Percentiles rank a stretch among this genome's conserved stretches.
phyloP scores from a whole-genome alignment of 2,888 invertebrate species.

The Lasioglossum marginatum region DNA sequence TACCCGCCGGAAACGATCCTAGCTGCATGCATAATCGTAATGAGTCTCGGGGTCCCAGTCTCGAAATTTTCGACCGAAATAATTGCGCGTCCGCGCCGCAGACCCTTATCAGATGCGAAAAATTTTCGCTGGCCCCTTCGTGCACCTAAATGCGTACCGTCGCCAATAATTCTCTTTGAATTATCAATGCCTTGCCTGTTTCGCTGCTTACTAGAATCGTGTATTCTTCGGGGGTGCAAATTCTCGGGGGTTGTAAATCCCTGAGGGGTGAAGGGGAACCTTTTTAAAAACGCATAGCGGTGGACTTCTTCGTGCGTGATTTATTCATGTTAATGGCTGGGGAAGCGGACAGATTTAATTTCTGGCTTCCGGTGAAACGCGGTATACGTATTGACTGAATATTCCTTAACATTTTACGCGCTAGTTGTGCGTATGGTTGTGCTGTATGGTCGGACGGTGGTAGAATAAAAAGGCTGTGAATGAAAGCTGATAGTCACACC shows the following conservation, averaged over 20 bases:
- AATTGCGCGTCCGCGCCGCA: slow-evolving; percentile 37
- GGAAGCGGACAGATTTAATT: neutral
- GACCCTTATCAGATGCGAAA: slow-evolving; percentile 30
- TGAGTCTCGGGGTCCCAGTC: slow-evolving; percentile 15
- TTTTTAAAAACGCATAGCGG: neutral
- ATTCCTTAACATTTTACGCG: neutral
- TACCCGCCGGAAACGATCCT: slow-evolving; percentile 55
- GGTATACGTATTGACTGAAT: neutral
- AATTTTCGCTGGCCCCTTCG: slow-evolving; percentile 5
- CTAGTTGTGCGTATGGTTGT: neutral
- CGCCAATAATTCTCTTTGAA: neutral
- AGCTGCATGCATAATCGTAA: slow-evolving; percentile 55
- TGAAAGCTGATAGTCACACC: neutral
- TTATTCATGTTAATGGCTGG: neutral
- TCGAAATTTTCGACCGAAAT: slow-evolving; percentile 45
- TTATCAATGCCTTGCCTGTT: neutral
- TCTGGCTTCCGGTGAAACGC: neutral
- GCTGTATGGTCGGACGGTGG: neutral
- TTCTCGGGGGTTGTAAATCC: neutral
- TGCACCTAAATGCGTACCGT: slow-evolving; percentile 18
- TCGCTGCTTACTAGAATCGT: neutral
- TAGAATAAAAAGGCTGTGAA: neutral
- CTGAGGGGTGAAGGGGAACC: neutral
- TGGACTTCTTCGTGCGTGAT: neutral
- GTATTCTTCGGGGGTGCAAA: neutral